These are phyloP conservation scores for Cantharis flavilabris DNA, from an alignment of 2,888 invertebrate genomes.

Conservation along the genomic window DNA sequence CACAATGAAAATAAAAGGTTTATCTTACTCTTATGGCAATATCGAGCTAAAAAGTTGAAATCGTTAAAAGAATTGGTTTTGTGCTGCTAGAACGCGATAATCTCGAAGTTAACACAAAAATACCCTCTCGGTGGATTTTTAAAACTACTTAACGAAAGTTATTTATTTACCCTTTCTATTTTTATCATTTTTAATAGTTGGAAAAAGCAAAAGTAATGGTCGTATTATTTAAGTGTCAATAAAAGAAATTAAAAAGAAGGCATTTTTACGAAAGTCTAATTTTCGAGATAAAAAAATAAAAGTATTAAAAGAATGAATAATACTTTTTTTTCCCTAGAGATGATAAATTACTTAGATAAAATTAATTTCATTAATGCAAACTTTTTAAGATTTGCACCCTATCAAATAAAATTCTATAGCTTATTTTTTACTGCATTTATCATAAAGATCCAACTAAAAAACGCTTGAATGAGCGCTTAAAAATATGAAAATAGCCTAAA, in stretches of 20 bases:
- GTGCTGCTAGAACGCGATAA: constrained; percentile 12
- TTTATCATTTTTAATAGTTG: not conserved
- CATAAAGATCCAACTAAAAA: constrained; percentile 23
- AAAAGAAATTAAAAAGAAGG: not conserved
- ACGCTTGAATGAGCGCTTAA: constrained; percentile 16
- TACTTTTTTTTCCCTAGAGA: not conserved
- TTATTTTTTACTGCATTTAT: constrained; percentile 25
- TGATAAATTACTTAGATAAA: not conserved
- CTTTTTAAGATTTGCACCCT: constrained; percentile 11
- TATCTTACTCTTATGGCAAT: constrained; percentile 19
- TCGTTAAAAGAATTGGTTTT: constrained; percentile 21
- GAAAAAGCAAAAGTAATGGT: not conserved
- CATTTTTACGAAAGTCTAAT: not conserved
- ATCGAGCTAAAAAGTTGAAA: constrained; percentile 16
- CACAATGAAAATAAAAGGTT: constrained; percentile 25
- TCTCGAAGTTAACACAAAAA: constrained; percentile 11
- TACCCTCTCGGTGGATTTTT: constrained; percentile 3
- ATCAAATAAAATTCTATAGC: constrained; percentile 10
- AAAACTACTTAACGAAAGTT: not conserved
- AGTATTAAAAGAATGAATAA: not conserved
- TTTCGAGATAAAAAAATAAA: not conserved
- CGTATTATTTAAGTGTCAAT: not conserved
- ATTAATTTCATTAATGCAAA: constrained; percentile 18
- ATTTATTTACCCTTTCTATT: not conserved
- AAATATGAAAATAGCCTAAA: constrained; percentile 30